These are phyloP conservation scores for Pempheris klunzingeri DNA, from an alignment of 2,797 vertebrate species.

Conservation along the genomic window DNA sequence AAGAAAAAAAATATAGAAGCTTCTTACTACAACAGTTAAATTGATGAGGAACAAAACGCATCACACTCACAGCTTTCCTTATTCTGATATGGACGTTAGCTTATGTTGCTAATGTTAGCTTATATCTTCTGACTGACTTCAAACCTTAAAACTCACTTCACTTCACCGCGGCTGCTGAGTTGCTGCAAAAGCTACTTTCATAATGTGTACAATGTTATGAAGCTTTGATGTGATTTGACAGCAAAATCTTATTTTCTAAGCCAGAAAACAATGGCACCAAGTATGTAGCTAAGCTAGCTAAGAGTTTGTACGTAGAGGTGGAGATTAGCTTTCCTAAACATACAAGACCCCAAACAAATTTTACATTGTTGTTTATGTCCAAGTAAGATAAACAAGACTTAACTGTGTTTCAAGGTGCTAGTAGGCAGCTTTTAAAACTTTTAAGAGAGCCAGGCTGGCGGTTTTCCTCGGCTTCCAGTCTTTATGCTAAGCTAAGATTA, in stretches of 20 bases:
- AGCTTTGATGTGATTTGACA: neutral
- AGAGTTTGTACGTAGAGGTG: neutral
- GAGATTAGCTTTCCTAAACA: neutral
- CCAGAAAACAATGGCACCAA: no score
- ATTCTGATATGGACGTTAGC: neutral
- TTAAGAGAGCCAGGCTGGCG: neutral
- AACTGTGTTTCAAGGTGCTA: neutral
- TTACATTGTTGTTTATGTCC: neutral
- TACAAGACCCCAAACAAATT: neutral
- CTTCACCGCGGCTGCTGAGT: no score
- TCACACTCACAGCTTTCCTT: neutral
- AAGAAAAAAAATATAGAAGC: neutral
- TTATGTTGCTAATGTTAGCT: neutral
- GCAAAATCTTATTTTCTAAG: neutral
- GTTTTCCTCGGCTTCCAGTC: neutral
- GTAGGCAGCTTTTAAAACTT: neutral
- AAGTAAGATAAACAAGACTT: neutral
- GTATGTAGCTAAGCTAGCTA: neutral
- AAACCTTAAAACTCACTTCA: no score
- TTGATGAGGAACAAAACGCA: neutral
- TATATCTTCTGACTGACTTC: no score
- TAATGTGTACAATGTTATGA: neutral
- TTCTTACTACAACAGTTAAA: neutral
- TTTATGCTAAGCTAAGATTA: constrained; percentile 2
- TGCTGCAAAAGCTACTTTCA: neutral